Evolutionary conservation across 2,113 vertebrate species (phyloP).

Genomic region (Myotis lucifugus): DNA sequence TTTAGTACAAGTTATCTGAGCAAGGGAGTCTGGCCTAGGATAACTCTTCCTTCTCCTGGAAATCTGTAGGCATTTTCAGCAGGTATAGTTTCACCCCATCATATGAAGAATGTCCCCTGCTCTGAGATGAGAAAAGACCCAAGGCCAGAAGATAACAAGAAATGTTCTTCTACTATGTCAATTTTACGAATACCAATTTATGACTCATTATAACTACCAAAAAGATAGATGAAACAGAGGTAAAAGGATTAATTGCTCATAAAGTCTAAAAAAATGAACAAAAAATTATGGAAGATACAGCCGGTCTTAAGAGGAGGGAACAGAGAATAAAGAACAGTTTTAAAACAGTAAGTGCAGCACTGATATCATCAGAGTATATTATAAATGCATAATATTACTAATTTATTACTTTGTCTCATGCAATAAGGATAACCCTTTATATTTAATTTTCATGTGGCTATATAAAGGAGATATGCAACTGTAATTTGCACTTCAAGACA

Average conservation of each 20-base stretch:
- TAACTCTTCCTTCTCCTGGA: background rate
- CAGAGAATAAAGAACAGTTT: background rate
- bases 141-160: background rate
- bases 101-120: background rate
- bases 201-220: background rate
- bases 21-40: background rate
- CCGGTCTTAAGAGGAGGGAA: background rate
- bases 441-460: background rate
- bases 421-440: background rate
- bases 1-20: background rate
- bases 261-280: background rate
- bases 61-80: background rate
- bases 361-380: background rate
- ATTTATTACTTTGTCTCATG: background rate
- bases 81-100: background rate
- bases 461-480: background rate
- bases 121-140: background rate
- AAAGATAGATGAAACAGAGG: background rate
- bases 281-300: background rate
- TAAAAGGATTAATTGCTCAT: background rate
- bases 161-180: background rate
- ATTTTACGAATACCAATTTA: background rate
- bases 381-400: background rate
- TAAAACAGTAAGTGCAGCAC: background rate
- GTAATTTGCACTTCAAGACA: background rate